Percentiles rank a stretch among this genome's conserved stretches.
Evolutionary conservation across 2,797 vertebrate genomes (phyloP).

Genomic region (Poeciliopsis paucimaculata): DNA sequence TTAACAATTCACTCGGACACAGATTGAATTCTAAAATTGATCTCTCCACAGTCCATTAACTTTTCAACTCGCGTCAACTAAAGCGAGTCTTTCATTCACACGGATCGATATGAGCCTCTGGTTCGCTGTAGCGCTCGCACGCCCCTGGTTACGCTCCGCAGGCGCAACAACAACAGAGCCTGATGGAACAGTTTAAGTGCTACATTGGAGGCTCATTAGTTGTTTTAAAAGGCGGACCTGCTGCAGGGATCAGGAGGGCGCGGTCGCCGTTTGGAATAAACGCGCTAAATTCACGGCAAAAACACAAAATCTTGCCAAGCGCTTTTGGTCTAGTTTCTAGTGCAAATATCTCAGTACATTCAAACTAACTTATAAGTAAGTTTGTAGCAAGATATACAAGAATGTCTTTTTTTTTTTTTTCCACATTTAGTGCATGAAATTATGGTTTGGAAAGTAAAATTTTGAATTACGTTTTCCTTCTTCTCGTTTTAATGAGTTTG

Average conservation of each 20-base stretch:
- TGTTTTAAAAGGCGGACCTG: neutral
- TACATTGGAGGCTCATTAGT: neutral
- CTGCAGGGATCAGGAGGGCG: neutral
- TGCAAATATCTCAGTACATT: no score
- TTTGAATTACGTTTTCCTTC: no score
- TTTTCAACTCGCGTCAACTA: conserved; percentile 8
- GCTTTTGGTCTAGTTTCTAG: no score
- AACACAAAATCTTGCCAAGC: no score
- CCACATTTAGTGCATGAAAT: no score
- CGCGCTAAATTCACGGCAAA: no score
- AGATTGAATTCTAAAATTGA: conserved; percentile 11
- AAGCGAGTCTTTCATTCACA: neutral
- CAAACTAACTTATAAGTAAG: no score
- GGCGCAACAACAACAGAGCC: neutral
- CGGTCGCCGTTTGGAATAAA: neutral
- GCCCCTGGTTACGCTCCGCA: neutral
- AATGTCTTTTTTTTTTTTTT: no score
- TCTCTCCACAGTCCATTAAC: conserved; percentile 4
- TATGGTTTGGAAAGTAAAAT: no score
- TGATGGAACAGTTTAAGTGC: neutral
- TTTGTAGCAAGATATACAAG: no score
- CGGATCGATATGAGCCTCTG: conserved; percentile 2
- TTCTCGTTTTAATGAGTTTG: no score
- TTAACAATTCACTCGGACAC: neutral
- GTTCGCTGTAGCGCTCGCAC: neutral